Percentiles rank a stretch among this genome's conserved stretches.
Conservation (phyloP, 2,888 invertebrate species). For the Nomada goodeniana region DNA sequence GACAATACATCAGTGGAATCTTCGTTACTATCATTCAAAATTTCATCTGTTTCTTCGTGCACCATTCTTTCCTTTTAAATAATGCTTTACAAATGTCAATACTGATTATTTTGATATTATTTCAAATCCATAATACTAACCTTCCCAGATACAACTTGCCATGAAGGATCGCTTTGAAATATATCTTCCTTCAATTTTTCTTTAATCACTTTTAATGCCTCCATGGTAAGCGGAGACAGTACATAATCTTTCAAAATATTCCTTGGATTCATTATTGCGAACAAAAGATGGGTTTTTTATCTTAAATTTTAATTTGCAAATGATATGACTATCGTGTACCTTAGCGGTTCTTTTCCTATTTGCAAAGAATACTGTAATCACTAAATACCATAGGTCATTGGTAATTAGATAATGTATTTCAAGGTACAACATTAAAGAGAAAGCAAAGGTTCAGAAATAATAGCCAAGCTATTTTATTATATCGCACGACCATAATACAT, state of each 20-base stretch:
- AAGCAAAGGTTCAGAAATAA: too few relatives aligned
- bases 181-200: conserved; percentile 50
- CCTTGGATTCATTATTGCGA: conserved; percentile 30
- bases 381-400: background rate
- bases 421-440: too few relatives aligned
- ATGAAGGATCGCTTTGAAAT: conserved; percentile 50
- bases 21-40: conserved; percentile 14
- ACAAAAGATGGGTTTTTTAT: background rate
- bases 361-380: background rate
- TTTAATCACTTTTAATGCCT: conserved; percentile 60
- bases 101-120: background rate
- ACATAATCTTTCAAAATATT: conserved; percentile 61
- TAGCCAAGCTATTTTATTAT: too few relatives aligned
- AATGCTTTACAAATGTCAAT: conserved; percentile 1
- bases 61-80: conserved; percentile 30
- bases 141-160: conserved; percentile 60
- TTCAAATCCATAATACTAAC: conserved; percentile 43
- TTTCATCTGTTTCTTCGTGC: background rate
- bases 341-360: background rate
- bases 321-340: background rate
- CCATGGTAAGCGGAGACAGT: conserved; percentile 59
- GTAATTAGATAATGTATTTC: background rate
- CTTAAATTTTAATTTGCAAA: background rate
- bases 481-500: too few relatives aligned
- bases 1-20: background rate